Percentiles rank a stretch among this genome's conserved stretches.
Evolutionary conservation across 2,888 invertebrate species (phyloP).

Genomic region (Toxonevra muliebris): DNA sequence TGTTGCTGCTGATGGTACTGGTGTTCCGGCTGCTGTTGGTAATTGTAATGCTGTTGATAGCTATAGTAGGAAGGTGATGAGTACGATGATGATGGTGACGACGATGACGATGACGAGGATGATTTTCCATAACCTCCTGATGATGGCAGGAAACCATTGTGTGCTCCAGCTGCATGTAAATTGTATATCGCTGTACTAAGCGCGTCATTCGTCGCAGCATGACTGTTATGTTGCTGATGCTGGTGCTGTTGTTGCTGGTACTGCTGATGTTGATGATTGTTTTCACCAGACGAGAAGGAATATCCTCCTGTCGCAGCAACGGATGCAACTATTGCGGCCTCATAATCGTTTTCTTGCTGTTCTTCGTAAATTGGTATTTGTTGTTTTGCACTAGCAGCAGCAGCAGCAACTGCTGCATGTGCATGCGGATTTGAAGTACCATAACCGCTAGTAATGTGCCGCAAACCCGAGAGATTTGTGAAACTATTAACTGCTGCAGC

Average conservation of each 20-base stretch:
- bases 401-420: slow-evolving; percentile 17
- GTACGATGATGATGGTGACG: slow-evolving; percentile 34
- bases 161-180: slow-evolving; percentile 48
- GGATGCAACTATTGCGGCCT: slow-evolving; percentile 29
- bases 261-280: slow-evolving; percentile 18
- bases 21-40: slow-evolving; percentile 25
- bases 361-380: slow-evolving; percentile 59
- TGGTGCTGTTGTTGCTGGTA: neutral
- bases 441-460: slow-evolving; percentile 55
- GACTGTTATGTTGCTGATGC: too few species aligned
- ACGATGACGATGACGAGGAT: slow-evolving; percentile 41
- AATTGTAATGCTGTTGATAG: neutral
- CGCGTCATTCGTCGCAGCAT: slow-evolving; percentile 31
- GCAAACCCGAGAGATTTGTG: slow-evolving; percentile 52
- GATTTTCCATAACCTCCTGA: slow-evolving; percentile 43
- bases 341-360: slow-evolving; percentile 56
- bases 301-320: slow-evolving; percentile 30
- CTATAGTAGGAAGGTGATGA: slow-evolving; percentile 30
- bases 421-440: slow-evolving; percentile 28
- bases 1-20: slow-evolving; percentile 33
- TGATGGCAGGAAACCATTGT: slow-evolving; percentile 50
- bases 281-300: slow-evolving; percentile 7
- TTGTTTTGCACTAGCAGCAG: slow-evolving; percentile 32
- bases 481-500: slow-evolving; percentile 53
- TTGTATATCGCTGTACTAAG: slow-evolving; percentile 50